Conservation (phyloP, 2,797 vertebrate genomes). For the Parauchenoglanis ngamensis region DNA sequence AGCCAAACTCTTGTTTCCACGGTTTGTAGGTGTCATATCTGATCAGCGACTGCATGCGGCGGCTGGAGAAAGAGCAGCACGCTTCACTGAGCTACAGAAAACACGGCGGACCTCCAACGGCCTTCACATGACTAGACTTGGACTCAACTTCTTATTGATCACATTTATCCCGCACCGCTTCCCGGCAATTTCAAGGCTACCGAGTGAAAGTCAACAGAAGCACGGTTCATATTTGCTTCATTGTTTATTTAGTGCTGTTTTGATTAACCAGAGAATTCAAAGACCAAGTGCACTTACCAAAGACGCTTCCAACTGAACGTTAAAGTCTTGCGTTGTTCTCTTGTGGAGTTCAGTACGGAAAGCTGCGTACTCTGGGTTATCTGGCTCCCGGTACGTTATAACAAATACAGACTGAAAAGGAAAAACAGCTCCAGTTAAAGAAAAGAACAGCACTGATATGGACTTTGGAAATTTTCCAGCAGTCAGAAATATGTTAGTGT, state of each 20-base stretch:
- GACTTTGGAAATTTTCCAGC: conserved; percentile 25
- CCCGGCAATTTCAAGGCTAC: neutral
- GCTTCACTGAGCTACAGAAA: conserved; percentile 28
- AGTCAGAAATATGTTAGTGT: neutral
- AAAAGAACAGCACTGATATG: conserved; percentile 33
- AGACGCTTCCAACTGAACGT: conserved; percentile 85
- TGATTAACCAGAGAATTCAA: neutral
- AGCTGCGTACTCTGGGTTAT: conserved; percentile 85
- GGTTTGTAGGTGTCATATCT: conserved; percentile 54
- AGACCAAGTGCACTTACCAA: conserved; percentile 77
- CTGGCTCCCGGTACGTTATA: conserved; percentile 91
- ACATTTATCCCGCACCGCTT: neutral
- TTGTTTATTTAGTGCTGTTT: conserved; percentile 9
- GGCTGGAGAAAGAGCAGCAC: conserved; percentile 30
- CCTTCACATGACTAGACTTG: neutral
- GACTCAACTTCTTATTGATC: neutral
- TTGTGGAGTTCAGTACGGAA: conserved; percentile 88
- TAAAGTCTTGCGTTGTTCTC: conserved; percentile 84
- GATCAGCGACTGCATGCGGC: conserved; percentile 40
- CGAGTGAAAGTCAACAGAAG: neutral
- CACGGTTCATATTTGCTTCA: neutral
- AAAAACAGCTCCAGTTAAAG: conserved; percentile 46
- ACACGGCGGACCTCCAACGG: neutral
- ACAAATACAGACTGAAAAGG: conserved; percentile 86
- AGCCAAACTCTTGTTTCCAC: conserved; percentile 51